Base-by-base conservation (phyloP, 1,140 invertebrate species). In the Leguminivora glycinivorella region DNA sequence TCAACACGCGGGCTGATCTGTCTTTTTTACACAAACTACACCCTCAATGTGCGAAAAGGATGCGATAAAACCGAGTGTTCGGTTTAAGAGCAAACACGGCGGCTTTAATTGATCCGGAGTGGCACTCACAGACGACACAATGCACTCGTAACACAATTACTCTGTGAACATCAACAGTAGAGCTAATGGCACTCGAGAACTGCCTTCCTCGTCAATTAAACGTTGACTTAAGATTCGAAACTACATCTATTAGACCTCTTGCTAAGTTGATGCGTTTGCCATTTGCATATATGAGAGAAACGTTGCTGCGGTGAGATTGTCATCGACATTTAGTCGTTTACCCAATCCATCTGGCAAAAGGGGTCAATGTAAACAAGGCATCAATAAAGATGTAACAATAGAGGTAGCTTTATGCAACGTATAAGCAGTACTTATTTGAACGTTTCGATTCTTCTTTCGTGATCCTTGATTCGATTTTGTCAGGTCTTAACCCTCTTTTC, bases 391-490 rank as follows among this genome's bases (percentile, higher is more conserved):
- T n/a, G 5, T 52, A 52, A 17, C n/a, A n/a, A n/a, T n/a, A n/a
- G n/a, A 52, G 22, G 47, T 52, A 52, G 47, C 17, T 19, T 52
- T 52, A 17, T 52, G 47, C 17, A 0, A 52, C 47, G 7, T 9
- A n/a, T 52, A 52, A 52, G 47, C 47, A 47, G 43, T 52, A 52
- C 1, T 22, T 52, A 34, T 19, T 43, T n/a, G 14, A 52, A 52
- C 47, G 17, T 22, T 19, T 52, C 47, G 47, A 52, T 52, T 52
- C 47, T 22, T 52, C 7, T 52, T 22, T 22, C 19, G 47, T 60
- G 56, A 25, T 60, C 56, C 56, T 60, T 60, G 56, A 60, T 60
- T 60, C 56, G 56, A 60, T 60, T 60, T 60, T 29, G 25, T 25
- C 24, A 60, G n/a, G 25, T 26, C 47, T 38, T 14, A 38, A 38